A percentile compares a stretch with the other conserved stretches of the same genome.
Conservation (phyloP, 2,113 vertebrate genomes). For the Serinus canaria region DNA sequence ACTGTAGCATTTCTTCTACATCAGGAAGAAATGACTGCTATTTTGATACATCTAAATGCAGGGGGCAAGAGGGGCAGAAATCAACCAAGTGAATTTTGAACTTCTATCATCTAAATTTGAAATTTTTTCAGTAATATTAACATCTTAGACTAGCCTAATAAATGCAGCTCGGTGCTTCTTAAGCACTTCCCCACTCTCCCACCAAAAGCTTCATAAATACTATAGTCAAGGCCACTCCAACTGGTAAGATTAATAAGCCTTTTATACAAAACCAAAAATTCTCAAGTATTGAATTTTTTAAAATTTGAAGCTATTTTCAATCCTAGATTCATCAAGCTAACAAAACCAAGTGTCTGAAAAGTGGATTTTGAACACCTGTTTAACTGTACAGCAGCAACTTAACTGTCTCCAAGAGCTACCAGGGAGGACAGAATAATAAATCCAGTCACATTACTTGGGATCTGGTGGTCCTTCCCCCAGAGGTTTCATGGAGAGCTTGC, state of each 20-base stretch:
- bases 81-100: neutral
- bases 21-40: neutral
- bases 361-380: neutral
- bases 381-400: neutral
- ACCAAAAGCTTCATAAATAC: neutral
- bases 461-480: constrained; percentile 97
- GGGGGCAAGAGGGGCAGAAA: neutral
- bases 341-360: neutral
- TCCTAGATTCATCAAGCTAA: neutral
- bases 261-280: neutral
- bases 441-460: constrained; percentile 82
- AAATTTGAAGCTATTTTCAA: neutral
- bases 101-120: neutral
- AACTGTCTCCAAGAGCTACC: neutral
- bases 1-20: neutral
- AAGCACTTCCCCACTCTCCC: neutral
- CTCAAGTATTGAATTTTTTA: neutral
- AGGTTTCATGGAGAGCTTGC: constrained; percentile 98
- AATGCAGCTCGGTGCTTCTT: neutral
- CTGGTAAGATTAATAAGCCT: neutral
- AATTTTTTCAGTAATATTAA: neutral
- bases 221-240: neutral
- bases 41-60: neutral
- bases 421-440: neutral
- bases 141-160: neutral